Evolutionary conservation across 2,113 vertebrate species (phyloP).

Genomic region (Perognathus longimembris): DNA sequence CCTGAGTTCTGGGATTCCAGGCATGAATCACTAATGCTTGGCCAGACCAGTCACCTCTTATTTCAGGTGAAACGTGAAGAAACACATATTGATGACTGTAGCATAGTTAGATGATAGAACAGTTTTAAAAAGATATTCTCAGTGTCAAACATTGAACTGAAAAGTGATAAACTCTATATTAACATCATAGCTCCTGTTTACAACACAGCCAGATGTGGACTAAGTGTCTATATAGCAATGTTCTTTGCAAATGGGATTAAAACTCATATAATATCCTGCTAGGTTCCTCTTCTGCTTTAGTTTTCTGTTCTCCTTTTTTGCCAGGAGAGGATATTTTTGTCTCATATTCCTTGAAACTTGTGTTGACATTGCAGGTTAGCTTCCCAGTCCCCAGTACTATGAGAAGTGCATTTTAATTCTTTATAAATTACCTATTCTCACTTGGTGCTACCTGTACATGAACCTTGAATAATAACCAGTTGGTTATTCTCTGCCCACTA

Average conservation of each 20-base stretch:
- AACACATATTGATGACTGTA: not conserved
- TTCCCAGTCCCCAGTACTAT: not conserved
- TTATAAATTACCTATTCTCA: not conserved
- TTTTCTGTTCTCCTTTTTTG: not conserved
- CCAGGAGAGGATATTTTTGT: not conserved
- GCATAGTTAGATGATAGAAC: not conserved
- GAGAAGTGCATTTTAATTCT: not conserved
- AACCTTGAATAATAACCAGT: too few relatives aligned
- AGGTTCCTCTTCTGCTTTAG: not conserved
- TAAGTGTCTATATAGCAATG: not conserved
- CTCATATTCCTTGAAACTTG: too few relatives aligned
- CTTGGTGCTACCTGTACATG: too few relatives aligned
- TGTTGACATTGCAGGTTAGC: too few relatives aligned
- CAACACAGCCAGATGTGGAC: not conserved
- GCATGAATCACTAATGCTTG: not conserved
- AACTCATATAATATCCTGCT: not conserved
- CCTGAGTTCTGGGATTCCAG: too few relatives aligned
- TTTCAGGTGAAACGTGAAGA: not conserved
- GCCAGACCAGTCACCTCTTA: too few relatives aligned
- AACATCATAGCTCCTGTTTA: not conserved
- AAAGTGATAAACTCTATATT: not conserved
- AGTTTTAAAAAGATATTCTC: conserved; percentile 6
- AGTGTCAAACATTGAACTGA: not conserved
- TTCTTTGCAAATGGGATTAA: not conserved
- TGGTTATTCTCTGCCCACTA: not conserved